Conservation (phyloP, 2,888 invertebrate genomes). For the Pyrochroa serraticornis region DNA sequence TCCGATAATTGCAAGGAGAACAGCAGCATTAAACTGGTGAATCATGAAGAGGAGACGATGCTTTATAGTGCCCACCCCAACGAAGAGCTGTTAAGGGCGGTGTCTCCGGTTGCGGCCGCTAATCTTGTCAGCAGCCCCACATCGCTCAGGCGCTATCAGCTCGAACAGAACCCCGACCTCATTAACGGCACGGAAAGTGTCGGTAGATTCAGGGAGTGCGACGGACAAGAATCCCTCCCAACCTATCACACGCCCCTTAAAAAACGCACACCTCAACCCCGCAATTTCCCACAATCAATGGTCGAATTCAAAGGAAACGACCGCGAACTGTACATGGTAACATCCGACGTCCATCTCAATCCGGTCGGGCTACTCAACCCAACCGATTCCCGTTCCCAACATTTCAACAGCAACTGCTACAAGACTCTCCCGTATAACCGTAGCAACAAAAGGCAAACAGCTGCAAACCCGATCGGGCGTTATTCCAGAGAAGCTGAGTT, state of each 20-base stretch:
- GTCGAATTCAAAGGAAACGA: slow-evolving; percentile 49
- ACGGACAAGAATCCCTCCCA: slow-evolving; percentile 3
- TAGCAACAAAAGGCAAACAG: slow-evolving; percentile 61
- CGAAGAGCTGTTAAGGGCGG: slow-evolving; percentile 36
- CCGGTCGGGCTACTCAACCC: slow-evolving; percentile 74
- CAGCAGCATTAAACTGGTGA: slow-evolving; percentile 40
- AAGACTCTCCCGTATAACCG: slow-evolving; percentile 80
- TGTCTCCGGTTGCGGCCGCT: slow-evolving; percentile 49
- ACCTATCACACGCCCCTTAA: slow-evolving; percentile 17
- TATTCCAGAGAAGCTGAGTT: slow-evolving; percentile 72
- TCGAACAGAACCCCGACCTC: slow-evolving; percentile 79
- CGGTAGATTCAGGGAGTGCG: slow-evolving; percentile 39
- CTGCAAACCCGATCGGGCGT: slow-evolving; percentile 62
- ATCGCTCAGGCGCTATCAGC: slow-evolving; percentile 59
- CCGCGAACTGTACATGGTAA: slow-evolving; percentile 61
- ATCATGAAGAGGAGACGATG: slow-evolving; percentile 45
- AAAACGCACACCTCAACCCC: slow-evolving; percentile 12
- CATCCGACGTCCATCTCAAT: slow-evolving; percentile 76
- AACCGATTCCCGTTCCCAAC: slow-evolving; percentile 27
- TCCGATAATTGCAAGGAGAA: slow-evolving; percentile 45
- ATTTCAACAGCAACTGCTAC: slow-evolving; percentile 63
- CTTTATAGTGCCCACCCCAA: slow-evolving; percentile 50
- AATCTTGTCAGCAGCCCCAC: slow-evolving; percentile 66
- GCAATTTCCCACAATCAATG: slow-evolving; percentile 5
- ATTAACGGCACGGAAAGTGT: slow-evolving; percentile 77